These are phyloP conservation scores for Podocnemis expansa DNA, from an alignment of 2,113 vertebrate genomes.

Conservation along the genomic window DNA sequence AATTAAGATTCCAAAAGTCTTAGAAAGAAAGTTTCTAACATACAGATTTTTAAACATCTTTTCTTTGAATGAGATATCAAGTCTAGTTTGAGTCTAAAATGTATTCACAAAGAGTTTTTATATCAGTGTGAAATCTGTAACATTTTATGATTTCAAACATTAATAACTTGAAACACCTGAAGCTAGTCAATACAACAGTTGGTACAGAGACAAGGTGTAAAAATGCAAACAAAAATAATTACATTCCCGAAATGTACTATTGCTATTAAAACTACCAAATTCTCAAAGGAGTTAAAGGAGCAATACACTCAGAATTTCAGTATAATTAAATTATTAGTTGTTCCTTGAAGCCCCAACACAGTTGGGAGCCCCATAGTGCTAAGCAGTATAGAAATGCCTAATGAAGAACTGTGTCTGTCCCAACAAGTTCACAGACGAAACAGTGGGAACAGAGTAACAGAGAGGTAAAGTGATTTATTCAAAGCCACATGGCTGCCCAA, in stretches of 20 bases:
- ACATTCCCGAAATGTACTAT: background rate
- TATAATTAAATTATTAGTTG: background rate
- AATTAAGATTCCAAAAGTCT: background rate
- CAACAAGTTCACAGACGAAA: background rate
- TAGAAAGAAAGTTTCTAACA: background rate
- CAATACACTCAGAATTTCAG: background rate
- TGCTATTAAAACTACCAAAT: background rate
- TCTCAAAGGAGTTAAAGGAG: background rate
- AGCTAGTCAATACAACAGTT: background rate
- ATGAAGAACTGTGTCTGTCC: background rate
- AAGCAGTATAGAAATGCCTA: background rate
- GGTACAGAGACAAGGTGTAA: background rate
- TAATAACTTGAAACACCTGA: background rate
- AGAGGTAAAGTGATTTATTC: background rate
- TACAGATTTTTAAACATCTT: background rate
- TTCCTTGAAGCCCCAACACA: background rate
- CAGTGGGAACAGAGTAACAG: background rate
- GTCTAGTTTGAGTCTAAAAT: background rate
- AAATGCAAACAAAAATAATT: background rate
- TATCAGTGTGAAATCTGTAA: background rate
- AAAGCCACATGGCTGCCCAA: background rate
- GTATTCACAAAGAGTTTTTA: background rate
- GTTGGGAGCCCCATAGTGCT: background rate
- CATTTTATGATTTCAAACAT: background rate
- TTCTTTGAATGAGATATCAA: background rate